Base-by-base conservation (phyloP, 2,113 vertebrate genomes). In the Nothobranchius furzeri region DNA sequence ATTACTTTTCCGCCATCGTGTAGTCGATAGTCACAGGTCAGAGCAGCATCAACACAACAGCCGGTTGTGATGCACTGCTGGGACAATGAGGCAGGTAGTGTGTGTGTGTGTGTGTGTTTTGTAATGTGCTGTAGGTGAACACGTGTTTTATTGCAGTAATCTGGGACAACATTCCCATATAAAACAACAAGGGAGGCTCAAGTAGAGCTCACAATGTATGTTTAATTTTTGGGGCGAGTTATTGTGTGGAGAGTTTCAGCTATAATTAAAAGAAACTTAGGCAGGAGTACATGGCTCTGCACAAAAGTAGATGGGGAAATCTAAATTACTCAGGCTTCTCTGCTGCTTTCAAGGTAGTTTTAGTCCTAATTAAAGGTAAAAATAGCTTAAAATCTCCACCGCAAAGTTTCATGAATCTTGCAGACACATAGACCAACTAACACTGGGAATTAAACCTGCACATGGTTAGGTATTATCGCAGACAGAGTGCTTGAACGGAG, bases 1-100 rank as follows among this genome's bases (percentile, higher is more conserved):
- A 87, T 89, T 89, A 85, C 75, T 52, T 68, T 66, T 60, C 67
- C 12, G 49, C 64, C 64, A 64, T 51, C 9, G 63, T n/a, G 54
- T 42, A 53, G 63, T 79, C 68, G 56, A 79, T 78, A 56, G 73
- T 75, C 11, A 35, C 48, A 50, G 78, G 79, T 78, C 75, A 50
- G 53, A 73, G 68, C 70, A 42, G 61, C 76, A 43, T 71, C 72
- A 50, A 62, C 70, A 66, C 58, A 64, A 75, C 54, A 60, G 64
- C 37, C 13, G 4, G 66, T 56, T 64, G 54, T 64, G 63, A 60
- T 52, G 59, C 37, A 7, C 62, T 8, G 30, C 70, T n/a, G n/a
- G 75, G 73, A 85, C 70, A 76, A 60, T 12, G 11, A 58, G 49
- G 62, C 61, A 68, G 78, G 73, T 70, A 2, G 66, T 77, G 77